A percentile compares a stretch with the other conserved stretches of the same genome.
Evolutionary conservation across 2,113 vertebrate species (phyloP).

Genomic region (Corythaixoides concolor): DNA sequence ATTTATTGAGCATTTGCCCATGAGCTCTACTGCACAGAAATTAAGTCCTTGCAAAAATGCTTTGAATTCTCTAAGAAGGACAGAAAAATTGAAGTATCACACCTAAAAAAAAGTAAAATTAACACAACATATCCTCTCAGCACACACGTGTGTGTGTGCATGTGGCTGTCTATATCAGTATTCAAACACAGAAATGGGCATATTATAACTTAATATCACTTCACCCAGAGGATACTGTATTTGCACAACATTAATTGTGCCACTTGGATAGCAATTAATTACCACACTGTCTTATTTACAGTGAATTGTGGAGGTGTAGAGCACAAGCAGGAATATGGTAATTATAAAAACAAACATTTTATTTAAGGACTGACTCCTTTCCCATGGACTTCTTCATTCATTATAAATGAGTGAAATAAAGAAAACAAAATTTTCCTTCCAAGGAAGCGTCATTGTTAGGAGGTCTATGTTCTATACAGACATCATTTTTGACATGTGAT

Average conservation of each 20-base stretch:
- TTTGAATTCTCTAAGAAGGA: background rate
- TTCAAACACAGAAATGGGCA: background rate
- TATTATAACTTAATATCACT: background rate
- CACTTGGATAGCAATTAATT: background rate
- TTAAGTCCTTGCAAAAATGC: background rate
- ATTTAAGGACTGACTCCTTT: background rate
- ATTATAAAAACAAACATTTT: background rate
- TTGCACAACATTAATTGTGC: background rate
- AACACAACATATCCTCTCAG: background rate
- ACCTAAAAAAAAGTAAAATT: background rate
- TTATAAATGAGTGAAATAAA: background rate
- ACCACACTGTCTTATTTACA: background rate
- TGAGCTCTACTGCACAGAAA: background rate
- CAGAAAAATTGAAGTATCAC: background rate
- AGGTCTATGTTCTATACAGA: background rate
- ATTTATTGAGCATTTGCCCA: background rate
- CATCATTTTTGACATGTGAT: background rate
- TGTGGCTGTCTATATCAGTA: background rate
- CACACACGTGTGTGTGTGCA: rapidly evolving
- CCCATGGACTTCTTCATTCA: background rate
- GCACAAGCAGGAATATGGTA: background rate
- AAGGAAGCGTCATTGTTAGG: background rate
- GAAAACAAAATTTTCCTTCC: background rate
- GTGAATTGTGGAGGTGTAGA: background rate
- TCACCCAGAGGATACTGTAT: background rate